Conservation (phyloP, 1,140 invertebrate species). For the Drosophila rhopaloa region DNA sequence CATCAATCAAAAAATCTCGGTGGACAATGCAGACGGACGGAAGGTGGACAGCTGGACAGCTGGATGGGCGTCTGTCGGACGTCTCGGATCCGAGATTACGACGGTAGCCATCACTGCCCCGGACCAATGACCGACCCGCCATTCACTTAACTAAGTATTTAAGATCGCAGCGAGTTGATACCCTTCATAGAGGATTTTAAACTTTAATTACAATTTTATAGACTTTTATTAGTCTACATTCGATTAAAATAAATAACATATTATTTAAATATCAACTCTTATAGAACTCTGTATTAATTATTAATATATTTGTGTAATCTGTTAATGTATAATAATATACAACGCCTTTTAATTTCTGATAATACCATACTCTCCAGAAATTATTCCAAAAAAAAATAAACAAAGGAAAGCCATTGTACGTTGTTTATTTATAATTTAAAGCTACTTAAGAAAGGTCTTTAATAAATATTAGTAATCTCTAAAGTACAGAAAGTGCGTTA, state of each 20-base stretch:
- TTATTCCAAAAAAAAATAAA: too few relatives aligned
- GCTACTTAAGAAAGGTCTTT: too few relatives aligned
- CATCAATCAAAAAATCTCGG: conserved; percentile 76
- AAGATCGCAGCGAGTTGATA: neutral
- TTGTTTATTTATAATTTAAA: too few relatives aligned
- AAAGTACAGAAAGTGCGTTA: neutral
- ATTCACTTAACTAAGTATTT: neutral
- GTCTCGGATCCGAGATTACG: conserved; percentile 20
- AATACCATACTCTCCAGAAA: too few relatives aligned
- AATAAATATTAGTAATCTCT: neutral
- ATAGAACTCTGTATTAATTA: too few relatives aligned
- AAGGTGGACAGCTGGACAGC: conserved; percentile 34
- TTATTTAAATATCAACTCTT: too few relatives aligned
- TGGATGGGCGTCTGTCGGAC: conserved; percentile 16
- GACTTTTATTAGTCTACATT: too few relatives aligned
- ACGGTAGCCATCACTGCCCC: conserved; percentile 8
- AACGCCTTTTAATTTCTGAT: too few relatives aligned
- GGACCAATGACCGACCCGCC: conserved; percentile 5
- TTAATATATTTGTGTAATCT: too few relatives aligned
- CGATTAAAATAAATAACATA: neutral
- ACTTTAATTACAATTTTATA: neutral
- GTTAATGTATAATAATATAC: too few relatives aligned
- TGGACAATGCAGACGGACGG: conserved; percentile 38
- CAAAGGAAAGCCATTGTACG: too few relatives aligned
- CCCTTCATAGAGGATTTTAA: neutral